phyloP scores from a whole-genome alignment of 2,797 vertebrate species.

The Hylomyscus alleni region DNA sequence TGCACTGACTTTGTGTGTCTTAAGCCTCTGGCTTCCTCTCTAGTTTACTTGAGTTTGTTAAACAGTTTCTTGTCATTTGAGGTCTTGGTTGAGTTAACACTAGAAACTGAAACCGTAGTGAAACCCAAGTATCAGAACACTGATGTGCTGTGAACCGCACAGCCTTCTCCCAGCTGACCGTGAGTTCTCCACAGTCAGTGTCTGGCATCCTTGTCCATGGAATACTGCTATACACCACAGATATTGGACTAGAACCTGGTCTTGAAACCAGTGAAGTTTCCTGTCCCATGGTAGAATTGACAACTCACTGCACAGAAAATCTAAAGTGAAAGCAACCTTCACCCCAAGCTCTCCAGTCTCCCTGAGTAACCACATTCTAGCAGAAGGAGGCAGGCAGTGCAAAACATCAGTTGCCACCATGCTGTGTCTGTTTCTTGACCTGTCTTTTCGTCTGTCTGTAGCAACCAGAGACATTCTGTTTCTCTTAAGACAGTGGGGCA shows the following conservation, averaged over 20 bases:
- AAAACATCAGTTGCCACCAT: not conserved
- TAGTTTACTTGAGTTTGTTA: slow-evolving; percentile 71
- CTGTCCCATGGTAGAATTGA: not conserved
- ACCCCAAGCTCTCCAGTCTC: not conserved
- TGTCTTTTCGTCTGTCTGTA: not conserved
- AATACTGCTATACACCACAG: not conserved
- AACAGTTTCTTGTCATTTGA: slow-evolving; percentile 43
- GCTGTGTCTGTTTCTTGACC: not conserved
- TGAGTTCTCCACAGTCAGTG: not conserved
- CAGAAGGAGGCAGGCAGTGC: not conserved
- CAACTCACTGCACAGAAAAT: not conserved
- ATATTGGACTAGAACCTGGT: not conserved
- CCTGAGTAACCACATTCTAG: not conserved
- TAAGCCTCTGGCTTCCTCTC: not conserved
- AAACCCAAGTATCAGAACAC: not conserved
- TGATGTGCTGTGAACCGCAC: not conserved
- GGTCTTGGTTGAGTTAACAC: slow-evolving; percentile 19
- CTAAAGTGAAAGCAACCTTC: not conserved
- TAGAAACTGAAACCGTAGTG: not conserved
- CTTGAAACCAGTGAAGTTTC: not conserved
- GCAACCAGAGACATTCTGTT: not conserved
- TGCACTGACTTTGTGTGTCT: not conserved
- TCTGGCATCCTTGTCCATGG: not conserved
- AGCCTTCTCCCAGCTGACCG: not conserved
- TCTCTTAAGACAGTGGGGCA: not conserved